Conservation (phyloP, 2,113 vertebrate species). For the Scalopus aquaticus region DNA sequence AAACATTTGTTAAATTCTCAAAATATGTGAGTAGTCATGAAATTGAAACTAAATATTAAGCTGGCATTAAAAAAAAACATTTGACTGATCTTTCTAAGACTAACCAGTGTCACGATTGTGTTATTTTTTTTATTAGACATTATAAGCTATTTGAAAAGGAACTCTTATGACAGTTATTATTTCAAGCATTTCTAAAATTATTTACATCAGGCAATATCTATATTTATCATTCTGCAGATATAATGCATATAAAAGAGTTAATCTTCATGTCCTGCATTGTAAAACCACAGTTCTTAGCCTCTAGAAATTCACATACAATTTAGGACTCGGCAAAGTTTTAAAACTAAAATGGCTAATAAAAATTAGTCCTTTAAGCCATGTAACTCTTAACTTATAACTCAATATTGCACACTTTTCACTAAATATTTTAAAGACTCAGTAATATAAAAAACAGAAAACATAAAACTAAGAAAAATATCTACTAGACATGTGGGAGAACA, state of each 20-base stretch:
- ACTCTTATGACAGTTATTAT: neutral
- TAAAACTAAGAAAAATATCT: neutral
- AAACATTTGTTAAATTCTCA: slow-evolving; percentile 56
- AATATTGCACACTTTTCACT: neutral
- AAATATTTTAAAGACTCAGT: slow-evolving; percentile 33
- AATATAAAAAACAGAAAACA: neutral
- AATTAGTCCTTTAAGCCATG: neutral
- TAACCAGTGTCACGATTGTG: neutral
- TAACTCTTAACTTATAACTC: neutral
- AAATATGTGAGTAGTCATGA: slow-evolving; percentile 7
- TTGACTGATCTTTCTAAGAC: neutral
- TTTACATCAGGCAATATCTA: neutral
- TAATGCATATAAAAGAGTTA: neutral
- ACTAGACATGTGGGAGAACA: neutral
- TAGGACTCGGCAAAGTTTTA: neutral
- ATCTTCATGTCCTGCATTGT: neutral
- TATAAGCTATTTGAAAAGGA: neutral
- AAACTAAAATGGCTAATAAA: neutral
- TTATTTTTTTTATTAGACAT: neutral
- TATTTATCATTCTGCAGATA: slow-evolving; percentile 1
- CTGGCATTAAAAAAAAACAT: neutral
- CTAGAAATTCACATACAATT: neutral
- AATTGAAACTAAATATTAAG: slow-evolving; percentile 52
- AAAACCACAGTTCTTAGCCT: neutral
- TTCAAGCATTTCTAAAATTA: neutral